These are phyloP conservation scores for Yoshiicerus persimilis DNA, from an alignment of 1,140 invertebrate genomes.

Conservation along the genomic window DNA sequence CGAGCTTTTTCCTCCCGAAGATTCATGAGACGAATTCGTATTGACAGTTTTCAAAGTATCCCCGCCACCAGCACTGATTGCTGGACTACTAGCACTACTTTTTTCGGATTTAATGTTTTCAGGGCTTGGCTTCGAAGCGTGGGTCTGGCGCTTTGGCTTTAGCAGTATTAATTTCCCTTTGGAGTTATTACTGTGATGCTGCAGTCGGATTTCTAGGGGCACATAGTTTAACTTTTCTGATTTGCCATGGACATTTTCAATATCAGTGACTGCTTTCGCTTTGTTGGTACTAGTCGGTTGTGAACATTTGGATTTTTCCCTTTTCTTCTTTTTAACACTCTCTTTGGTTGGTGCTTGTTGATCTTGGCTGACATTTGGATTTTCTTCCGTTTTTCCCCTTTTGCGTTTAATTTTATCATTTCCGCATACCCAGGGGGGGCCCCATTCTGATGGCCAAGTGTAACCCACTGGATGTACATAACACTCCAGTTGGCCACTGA, in stretches of 20 bases:
- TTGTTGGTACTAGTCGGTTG: background rate
- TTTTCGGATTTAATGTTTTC: background rate
- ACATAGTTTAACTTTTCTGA: background rate
- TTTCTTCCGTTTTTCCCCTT: background rate
- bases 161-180: background rate
- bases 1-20: too few species aligned
- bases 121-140: background rate
- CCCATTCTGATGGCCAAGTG: background rate
- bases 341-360: background rate
- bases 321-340: background rate
- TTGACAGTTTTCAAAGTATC: too few species aligned
- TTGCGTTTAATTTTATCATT: background rate
- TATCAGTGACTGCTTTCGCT: background rate
- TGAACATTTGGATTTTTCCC: background rate
- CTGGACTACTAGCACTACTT: too few species aligned
- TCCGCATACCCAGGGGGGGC: slow-evolving; percentile 26
- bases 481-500: slow-evolving; percentile 28
- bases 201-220: background rate
- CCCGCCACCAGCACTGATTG: too few species aligned
- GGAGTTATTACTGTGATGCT: background rate
- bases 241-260: background rate
- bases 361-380: background rate
- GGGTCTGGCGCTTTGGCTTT: background rate
- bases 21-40: too few species aligned
- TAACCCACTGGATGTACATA: slow-evolving; percentile 17